Conservation (phyloP, 2,797 vertebrate genomes). For the Dicrostonyx torquatus region DNA sequence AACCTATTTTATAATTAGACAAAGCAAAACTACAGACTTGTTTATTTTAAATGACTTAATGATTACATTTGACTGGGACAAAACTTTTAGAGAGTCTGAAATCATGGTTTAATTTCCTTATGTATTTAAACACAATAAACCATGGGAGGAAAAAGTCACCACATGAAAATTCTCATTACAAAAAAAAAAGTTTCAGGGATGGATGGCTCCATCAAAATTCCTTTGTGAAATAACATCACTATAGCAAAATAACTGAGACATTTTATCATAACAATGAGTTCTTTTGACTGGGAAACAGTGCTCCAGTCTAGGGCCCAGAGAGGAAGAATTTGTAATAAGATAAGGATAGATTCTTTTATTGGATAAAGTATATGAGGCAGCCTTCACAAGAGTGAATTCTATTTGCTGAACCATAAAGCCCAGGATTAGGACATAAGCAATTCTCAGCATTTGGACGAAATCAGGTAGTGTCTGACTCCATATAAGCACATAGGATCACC, state of each 20-base stretch:
- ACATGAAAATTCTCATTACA: background rate
- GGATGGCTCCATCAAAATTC: background rate
- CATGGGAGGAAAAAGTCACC: accelerated
- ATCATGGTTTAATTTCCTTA: no score
- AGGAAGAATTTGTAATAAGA: background rate
- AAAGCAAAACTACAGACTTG: background rate
- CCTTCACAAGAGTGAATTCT: background rate
- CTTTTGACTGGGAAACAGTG: background rate
- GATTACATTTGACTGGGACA: background rate
- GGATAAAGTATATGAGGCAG: no score
- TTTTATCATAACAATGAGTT: background rate
- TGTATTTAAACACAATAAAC: background rate
- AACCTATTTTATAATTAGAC: conserved; percentile 23
- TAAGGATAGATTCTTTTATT: background rate
- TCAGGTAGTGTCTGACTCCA: background rate
- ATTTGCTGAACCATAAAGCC: background rate
- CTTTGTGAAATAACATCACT: background rate
- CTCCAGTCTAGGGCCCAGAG: background rate
- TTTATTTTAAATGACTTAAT: conserved; percentile 65
- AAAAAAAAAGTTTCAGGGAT: background rate
- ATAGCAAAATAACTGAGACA: background rate
- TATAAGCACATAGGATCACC: no score
- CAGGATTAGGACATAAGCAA: background rate
- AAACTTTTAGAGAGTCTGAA: background rate
- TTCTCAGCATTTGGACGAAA: background rate